phyloP scores from a whole-genome alignment of 2,113 vertebrate genomes.

The Trachemys scripta region DNA sequence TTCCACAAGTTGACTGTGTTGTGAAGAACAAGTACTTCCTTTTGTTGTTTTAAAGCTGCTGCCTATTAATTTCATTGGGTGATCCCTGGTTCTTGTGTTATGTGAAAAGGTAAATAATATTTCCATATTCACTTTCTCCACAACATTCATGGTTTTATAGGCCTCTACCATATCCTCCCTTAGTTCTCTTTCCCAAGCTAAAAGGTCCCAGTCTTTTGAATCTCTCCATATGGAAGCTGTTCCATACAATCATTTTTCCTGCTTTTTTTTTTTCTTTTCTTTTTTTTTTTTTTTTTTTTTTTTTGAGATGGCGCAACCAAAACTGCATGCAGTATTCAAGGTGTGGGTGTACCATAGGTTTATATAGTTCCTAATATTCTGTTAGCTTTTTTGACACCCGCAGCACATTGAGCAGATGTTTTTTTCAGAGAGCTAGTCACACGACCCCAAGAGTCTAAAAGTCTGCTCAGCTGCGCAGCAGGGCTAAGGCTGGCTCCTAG shows the following conservation, averaged over 20 bases:
- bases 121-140: neutral
- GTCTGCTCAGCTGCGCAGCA: too few relatives aligned
- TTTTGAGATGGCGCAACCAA: neutral
- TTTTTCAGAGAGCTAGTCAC: neutral
- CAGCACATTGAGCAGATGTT: neutral
- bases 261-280: too few relatives aligned
- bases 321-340: neutral
- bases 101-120: neutral
- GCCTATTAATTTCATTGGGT: too few relatives aligned
- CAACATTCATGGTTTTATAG: neutral
- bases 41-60: too few relatives aligned
- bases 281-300: too few relatives aligned
- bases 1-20: too few relatives aligned
- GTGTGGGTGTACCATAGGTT: neutral
- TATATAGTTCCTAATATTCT: neutral
- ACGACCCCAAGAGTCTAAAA: neutral
- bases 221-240: neutral
- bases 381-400: neutral
- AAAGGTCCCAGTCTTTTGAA: neutral
- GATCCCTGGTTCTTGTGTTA: neutral
- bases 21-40: too few relatives aligned
- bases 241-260: neutral
- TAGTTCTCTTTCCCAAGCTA: neutral
- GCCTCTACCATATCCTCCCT: neutral
- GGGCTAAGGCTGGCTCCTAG: too few relatives aligned